Base-by-base conservation (phyloP, 1,140 invertebrate species). In the Lamellibrachia luymesi region DNA sequence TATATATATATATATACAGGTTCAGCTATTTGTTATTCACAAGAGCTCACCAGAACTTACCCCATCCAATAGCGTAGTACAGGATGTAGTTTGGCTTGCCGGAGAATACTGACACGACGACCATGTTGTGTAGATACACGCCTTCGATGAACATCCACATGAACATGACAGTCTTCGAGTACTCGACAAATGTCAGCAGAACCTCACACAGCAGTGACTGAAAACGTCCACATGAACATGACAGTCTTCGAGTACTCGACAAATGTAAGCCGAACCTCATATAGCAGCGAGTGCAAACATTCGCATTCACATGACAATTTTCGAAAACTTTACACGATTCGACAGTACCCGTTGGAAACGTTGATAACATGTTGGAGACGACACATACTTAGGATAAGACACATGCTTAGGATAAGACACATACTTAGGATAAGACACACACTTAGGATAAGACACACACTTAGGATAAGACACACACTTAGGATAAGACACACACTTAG, bases 71-170 rank as follows among this genome's bases (percentile, higher is more conserved):
- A 13, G 97, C 95, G 92, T 97, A 97, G 96, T 98, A 98, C 4
- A 98, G 96, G 6, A 96, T 96, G 80, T 98, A 97, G 93, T 98
- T 97, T 4, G 97, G 97, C 90, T 97, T 97, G 92, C 98, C 97
- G 95, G 98, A 97, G 95, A 98, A 98, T 0, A 98, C 97, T 0
- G 98, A 97, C 1, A 98, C 97, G 95, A 98, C 96, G 80, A 97
- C 97, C 96, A 98, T 97, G 95, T 98, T 98, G 95, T 99, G 98
- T 38, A 99, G 96, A 95, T 98, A 98, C 27, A 98, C 96, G 1
- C 98, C 98, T 95, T 98, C 98, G 51, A 98, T 97, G 94, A 99
- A 98, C 98, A 99, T 99, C 98, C 98, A 99, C 97, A 98, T 98
- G 95, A 99, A 99, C 97, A 98, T 98, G 0, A 98, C 98, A 0